These are phyloP conservation scores for Aspidapion aeneum DNA, from an alignment of 2,888 invertebrate species.

Conservation along the genomic window DNA sequence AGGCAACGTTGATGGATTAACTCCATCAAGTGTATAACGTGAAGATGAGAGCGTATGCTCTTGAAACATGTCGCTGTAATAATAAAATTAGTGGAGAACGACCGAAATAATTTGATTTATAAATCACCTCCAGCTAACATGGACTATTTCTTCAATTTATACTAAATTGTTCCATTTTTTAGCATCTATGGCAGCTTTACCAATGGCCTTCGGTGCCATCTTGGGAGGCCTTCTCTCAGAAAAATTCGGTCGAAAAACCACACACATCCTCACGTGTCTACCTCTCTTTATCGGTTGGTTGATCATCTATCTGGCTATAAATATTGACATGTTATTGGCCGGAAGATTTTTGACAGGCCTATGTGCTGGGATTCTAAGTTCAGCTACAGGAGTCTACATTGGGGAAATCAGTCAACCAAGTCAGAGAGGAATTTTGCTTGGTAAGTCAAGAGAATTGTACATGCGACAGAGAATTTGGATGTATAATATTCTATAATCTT, in stretches of 20 bases:
- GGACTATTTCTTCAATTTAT: too few species aligned
- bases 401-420: constrained; percentile 52
- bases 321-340: constrained; percentile 53
- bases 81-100: too few species aligned
- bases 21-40: too few species aligned
- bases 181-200: constrained; percentile 62
- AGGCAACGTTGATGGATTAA: too few species aligned
- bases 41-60: too few species aligned
- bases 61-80: too few species aligned
- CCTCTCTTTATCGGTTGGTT: constrained; percentile 61
- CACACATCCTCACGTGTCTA: constrained; percentile 54
- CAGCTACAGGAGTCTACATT: constrained; percentile 39
- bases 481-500: too few species aligned
- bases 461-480: not conserved
- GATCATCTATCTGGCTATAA: constrained; percentile 52
- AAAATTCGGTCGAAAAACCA: constrained; percentile 56
- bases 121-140: too few species aligned
- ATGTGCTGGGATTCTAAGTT: constrained; percentile 52
- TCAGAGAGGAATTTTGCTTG: constrained; percentile 53
- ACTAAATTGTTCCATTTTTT: constrained; percentile 30
- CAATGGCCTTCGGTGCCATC: constrained; percentile 62
- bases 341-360: constrained; percentile 37
- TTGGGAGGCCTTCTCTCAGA: constrained; percentile 60
- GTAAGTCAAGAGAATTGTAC: constrained; percentile 7
- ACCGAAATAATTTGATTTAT: too few species aligned